These are phyloP conservation scores for Eulemur albifrons DNA, from an alignment of 2,797 vertebrate species.

Conservation along the genomic window DNA sequence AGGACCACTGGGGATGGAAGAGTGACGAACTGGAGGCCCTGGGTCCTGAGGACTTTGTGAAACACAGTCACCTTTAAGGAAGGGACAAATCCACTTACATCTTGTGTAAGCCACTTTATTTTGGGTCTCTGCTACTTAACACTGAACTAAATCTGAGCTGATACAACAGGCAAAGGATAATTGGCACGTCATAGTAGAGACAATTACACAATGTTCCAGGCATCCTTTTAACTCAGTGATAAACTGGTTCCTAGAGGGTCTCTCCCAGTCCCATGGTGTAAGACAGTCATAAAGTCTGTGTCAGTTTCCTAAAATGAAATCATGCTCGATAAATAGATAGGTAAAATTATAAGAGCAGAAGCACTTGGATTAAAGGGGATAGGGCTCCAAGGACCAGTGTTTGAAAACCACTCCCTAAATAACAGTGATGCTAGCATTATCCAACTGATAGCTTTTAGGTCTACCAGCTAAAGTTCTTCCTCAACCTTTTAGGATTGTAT, in stretches of 20 bases:
- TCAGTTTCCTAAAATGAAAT: conserved; percentile 37
- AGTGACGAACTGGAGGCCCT: not conserved
- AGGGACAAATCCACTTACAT: not conserved
- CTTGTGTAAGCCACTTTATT: not conserved
- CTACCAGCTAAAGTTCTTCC: not conserved
- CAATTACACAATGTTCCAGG: not conserved
- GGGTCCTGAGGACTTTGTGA: not conserved
- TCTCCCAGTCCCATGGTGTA: not conserved
- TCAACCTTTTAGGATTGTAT: not conserved
- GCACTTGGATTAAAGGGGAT: not conserved
- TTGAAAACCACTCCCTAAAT: not conserved
- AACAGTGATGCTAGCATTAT: not conserved
- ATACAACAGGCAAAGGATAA: not conserved
- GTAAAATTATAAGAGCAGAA: not conserved
- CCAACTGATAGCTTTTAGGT: not conserved
- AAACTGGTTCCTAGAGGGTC: conserved; percentile 1
- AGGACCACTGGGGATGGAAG: not conserved
- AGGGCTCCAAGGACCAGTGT: not conserved
- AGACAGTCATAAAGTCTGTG: not conserved
- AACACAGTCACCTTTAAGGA: not conserved
- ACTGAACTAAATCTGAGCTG: not conserved
- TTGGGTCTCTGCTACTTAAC: not conserved
- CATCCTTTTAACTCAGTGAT: not conserved
- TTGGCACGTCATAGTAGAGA: not conserved
- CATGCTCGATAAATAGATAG: not conserved